These are phyloP conservation scores for Cephalotes varians DNA, from an alignment of 2,888 invertebrate genomes.

Conservation along the genomic window DNA sequence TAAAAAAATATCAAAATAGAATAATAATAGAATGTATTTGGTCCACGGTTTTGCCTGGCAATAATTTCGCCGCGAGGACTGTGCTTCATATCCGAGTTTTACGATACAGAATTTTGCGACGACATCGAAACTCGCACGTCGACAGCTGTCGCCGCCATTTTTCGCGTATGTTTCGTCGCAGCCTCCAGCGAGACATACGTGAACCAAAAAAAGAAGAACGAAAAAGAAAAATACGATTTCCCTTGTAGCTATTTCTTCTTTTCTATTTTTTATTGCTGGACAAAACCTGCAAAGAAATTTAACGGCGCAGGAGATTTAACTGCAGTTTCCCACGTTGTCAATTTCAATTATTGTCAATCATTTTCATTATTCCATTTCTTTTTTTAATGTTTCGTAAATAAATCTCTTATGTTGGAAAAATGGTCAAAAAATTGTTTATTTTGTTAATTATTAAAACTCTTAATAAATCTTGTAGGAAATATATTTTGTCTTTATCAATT, in stretches of 20 bases:
- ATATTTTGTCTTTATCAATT: not conserved
- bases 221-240: constrained; percentile 34
- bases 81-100: constrained; percentile 46
- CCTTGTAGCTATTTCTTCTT: constrained; percentile 12
- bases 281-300: constrained; percentile 26
- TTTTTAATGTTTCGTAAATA: not conserved
- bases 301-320: not conserved
- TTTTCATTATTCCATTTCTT: not conserved
- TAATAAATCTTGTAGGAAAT: not conserved
- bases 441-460: not conserved
- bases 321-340: not conserved
- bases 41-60: constrained; percentile 13
- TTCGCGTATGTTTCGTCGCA: constrained; percentile 48
- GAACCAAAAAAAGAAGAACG: constrained; percentile 12
- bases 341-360: constrained; percentile 20
- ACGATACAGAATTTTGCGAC: constrained; percentile 44
- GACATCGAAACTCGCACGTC: constrained; percentile 52
- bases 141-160: constrained; percentile 55
- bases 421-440: not conserved
- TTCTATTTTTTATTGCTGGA: constrained; percentile 1
- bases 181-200: constrained; percentile 31
- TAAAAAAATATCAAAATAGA: constrained; percentile 16
- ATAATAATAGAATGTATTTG: not conserved
- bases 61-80: constrained; percentile 34
- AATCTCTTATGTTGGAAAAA: not conserved